Conservation (phyloP, 1,140 invertebrate species). For the Aphidius gifuensis region DNA sequence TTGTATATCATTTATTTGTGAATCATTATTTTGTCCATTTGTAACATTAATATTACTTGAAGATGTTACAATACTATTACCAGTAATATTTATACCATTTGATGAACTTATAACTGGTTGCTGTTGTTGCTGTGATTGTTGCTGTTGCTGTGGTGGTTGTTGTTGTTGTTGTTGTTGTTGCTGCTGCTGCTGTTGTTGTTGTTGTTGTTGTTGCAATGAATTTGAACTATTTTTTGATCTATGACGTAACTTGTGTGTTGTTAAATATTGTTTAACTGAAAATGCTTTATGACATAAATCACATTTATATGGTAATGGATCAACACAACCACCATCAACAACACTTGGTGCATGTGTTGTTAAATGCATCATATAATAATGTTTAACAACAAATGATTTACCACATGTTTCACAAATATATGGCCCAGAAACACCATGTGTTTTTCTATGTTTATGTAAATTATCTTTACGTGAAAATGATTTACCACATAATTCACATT, state of each 20-base stretch:
- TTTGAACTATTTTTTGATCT: constrained; percentile 43
- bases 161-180: constrained; percentile 27
- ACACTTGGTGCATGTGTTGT: constrained; percentile 49
- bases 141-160: constrained; percentile 25
- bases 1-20: constrained; percentile 46
- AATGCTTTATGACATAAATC: constrained; percentile 59
- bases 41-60: constrained; percentile 34
- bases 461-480: constrained; percentile 76
- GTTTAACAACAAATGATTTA: constrained; percentile 69
- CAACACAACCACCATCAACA: constrained; percentile 37
- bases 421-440: constrained; percentile 65
- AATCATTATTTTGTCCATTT: constrained; percentile 36
- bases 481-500: constrained; percentile 74
- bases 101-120: constrained; percentile 25
- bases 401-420: constrained; percentile 71
- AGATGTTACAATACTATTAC: constrained; percentile 25
- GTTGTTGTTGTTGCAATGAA: constrained; percentile 32
- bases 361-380: constrained; percentile 65
- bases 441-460: constrained; percentile 68
- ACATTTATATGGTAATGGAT: constrained; percentile 57
- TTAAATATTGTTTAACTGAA: constrained; percentile 54
- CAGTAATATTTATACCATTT: constrained; percentile 27
- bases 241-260: constrained; percentile 54
- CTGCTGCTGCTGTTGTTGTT: constrained; percentile 24
- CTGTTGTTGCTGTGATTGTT: constrained; percentile 23